These are phyloP conservation scores for Tamias sibiricus DNA, from an alignment of 2,113 vertebrate genomes.

Conservation along the genomic window DNA sequence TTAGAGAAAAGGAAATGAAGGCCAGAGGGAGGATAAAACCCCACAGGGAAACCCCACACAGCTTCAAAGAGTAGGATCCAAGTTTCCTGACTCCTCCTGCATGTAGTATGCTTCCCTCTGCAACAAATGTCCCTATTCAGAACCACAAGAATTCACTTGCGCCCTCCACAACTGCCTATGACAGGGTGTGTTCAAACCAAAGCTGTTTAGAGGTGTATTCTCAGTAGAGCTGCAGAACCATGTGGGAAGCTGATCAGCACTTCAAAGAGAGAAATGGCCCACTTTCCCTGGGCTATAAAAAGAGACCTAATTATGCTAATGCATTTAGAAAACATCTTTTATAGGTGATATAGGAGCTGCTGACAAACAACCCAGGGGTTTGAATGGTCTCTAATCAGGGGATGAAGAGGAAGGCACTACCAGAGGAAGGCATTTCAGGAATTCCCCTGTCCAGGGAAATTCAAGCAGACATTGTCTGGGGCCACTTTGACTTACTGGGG, in stretches of 20 bases:
- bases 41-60: not conserved
- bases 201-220: not conserved
- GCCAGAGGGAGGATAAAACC: not conserved
- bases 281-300: constrained; percentile 33
- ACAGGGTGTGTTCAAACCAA: constrained; percentile 31
- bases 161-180: constrained; percentile 10
- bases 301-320: constrained; percentile 50
- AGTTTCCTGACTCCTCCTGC: not conserved
- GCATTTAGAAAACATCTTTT: constrained; percentile 37
- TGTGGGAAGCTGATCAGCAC: constrained; percentile 43
- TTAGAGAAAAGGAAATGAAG: constrained; percentile 25
- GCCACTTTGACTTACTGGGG: not conserved
- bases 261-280: constrained; percentile 55
- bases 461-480: not conserved
- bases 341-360: not conserved
- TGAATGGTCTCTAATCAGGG: not conserved
- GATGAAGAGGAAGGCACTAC: not conserved
- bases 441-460: not conserved
- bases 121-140: not conserved
- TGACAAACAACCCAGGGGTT: not conserved
- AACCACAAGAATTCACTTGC: not conserved
- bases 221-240: not conserved
- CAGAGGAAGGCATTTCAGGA: not conserved
- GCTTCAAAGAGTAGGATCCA: not conserved
- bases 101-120: not conserved